Evolutionary conservation across 2,113 vertebrate genomes (phyloP), one percentile per base, ranked within the genome.

Genomic region (Candoia aspera): DNA sequence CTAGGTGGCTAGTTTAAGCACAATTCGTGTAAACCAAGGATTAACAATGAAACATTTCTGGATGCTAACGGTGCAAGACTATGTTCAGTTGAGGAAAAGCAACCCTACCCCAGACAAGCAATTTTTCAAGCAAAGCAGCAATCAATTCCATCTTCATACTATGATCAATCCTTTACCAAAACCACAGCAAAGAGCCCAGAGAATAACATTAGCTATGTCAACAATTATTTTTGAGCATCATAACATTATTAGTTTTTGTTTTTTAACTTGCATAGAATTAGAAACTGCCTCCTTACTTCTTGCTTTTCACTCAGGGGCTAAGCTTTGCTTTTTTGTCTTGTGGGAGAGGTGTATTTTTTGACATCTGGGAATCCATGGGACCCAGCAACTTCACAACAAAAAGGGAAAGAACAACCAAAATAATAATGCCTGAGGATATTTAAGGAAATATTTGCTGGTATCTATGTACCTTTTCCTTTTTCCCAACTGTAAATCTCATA

Each of bases 1-100:
- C 29, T 53, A 37, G 55, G 33, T 11, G 85, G 87, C 64, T 17
- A 92, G 94, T 12, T 93, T 79, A 33, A 95, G 93, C 91, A 94
- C 88, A 95, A 84, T 93, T 95, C 90, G 37, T 90, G 29, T 92
- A 59, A 91, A 46, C 42, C 37, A 84, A 90, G 9, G 26, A 23
- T 53, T n/a, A 53, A 33, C 42, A 37, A 91, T 33, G 23, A 55
- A 86, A 24, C 6, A 86, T 33, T 23, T 87, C 46, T 57, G n/a
- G 49, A 87, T 26, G 64, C 29, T 53, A 86, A 54, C 24, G 37
- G 85, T 24, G n/a, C 29, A 37, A 15, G 21, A 37, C 10, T 64
- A 91, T 37, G 84, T 64, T 54, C 59, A 64, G n/a, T 26, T 91
- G 29, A 21, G 17, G 29, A 13, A 86, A 37, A 60, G 57, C 79